These are phyloP conservation scores for Argyresthia goedartella DNA, from an alignment of 2,888 invertebrate species.

Conservation along the genomic window DNA sequence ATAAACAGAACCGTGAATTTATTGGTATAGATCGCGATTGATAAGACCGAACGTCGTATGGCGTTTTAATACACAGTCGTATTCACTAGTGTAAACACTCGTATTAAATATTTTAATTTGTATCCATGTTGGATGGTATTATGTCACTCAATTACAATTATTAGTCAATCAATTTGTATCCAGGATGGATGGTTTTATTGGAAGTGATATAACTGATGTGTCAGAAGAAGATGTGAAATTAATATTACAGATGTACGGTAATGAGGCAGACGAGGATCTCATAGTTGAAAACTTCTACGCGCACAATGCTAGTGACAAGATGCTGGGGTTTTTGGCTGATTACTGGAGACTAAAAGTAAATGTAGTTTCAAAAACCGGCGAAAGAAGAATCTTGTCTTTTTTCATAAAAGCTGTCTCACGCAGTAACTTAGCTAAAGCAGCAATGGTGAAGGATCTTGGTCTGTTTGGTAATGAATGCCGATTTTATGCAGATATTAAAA, in stretches of 20 bases:
- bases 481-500: constrained; percentile 41
- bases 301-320: constrained; percentile 43
- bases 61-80: too few species aligned
- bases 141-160: too few species aligned
- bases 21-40: too few species aligned
- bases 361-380: constrained; percentile 16
- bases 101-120: too few species aligned
- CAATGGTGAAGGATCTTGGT: constrained; percentile 41
- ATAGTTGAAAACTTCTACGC: constrained; percentile 26
- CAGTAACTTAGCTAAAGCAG: constrained; percentile 45
- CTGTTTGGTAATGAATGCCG: constrained; percentile 41
- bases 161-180: too few species aligned
- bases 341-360: constrained; percentile 47
- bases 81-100: too few species aligned
- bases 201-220: constrained; percentile 12
- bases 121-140: too few species aligned
- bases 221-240: constrained; percentile 30
- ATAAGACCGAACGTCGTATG: too few species aligned
- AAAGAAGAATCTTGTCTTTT: constrained; percentile 26
- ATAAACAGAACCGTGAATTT: too few species aligned
- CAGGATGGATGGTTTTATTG: too few species aligned
- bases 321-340: constrained; percentile 56
- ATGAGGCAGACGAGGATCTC: constrained; percentile 12
- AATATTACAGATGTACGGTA: constrained; percentile 27
- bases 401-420: constrained; percentile 48